Evolutionary conservation across 53 echinoderm and acorn worm genomes (phyloP), one percentile per base, ranked within the genome.

Genomic region (Actinopyga echinites): DNA sequence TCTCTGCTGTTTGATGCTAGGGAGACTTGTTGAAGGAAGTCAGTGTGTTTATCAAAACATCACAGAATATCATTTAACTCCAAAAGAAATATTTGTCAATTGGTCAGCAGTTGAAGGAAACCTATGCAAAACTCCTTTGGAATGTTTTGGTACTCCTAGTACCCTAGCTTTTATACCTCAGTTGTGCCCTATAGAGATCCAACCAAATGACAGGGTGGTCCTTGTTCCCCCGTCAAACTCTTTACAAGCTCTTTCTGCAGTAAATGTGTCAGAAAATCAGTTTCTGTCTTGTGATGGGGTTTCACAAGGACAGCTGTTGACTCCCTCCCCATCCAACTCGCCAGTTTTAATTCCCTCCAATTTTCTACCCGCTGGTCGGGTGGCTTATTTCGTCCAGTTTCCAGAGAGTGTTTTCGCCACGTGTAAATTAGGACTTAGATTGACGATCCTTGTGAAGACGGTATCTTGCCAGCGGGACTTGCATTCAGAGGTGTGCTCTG

Each of bases 111-210:
- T 71, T 42, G 40, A 71, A 26, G 87, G 84, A 24, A 73, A 52
- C 61, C 87, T 93, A 8, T 93, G 93, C 55, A 30, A 79, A 8
- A 86, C 89, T 0, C 84, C 45, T 33, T 69, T 57, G 45, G 89
- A 93, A 49, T 93, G 93, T 66, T 93, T 74, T 54, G 89, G 93
- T 10, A n/a, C 22, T 5, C 52, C 64, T 28, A 45, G 26, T 26
- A 86, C 69, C 17, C 26, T 35, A 6, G 15, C 53, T 23, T 75
- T 82, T 79, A 42, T 84, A n/a, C 87, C 80, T 32, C 93, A 93
- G 66, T 62, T 93, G 10, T 93, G 93, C 43, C 93, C 93, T 4
- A 32, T 87, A 5, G 93, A 90, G 64, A 82, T 90, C 33, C 93
- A 93, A 60, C 32, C 56, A 20, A 87, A 87, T n/a, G 93, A 93